These are phyloP conservation scores for Globia sparganii DNA, from an alignment of 2,888 invertebrate genomes.

Conservation along the genomic window DNA sequence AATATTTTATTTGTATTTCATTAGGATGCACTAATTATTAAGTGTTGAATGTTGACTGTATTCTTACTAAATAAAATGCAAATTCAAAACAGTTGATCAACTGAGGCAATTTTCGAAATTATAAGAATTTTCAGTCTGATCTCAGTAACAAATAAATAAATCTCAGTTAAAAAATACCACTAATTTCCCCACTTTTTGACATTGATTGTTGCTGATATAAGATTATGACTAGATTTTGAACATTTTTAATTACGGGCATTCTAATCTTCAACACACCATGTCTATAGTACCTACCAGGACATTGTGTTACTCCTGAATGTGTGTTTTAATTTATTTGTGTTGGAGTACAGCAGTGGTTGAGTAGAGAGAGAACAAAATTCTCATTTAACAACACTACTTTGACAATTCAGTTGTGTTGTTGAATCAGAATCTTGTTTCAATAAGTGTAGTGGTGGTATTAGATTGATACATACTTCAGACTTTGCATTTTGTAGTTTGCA, in stretches of 20 bases:
- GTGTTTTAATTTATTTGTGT: neutral
- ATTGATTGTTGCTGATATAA: neutral
- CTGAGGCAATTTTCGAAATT: neutral
- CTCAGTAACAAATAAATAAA: neutral
- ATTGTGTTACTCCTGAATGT: neutral
- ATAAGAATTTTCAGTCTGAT: neutral
- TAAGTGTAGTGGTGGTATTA: neutral
- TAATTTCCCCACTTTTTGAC: neutral
- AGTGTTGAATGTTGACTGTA: neutral
- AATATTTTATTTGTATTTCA: conserved; percentile 8
- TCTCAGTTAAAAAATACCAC: neutral
- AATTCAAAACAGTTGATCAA: neutral
- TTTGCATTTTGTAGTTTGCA: conserved; percentile 13
- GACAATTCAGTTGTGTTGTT: conserved; percentile 2
- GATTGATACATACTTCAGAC: conserved; percentile 8
- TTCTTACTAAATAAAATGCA: conserved; percentile 9
- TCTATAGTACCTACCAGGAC: neutral
- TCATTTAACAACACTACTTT: neutral
- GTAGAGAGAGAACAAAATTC: neutral
- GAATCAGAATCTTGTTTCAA: neutral
- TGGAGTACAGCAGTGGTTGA: neutral
- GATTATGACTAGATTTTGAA: neutral
- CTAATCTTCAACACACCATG: neutral
- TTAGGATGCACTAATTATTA: conserved; percentile 8
- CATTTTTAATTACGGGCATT: neutral